Percentiles rank a stretch among this genome's conserved stretches.
These are phyloP conservation scores for Cephalotes varians DNA, from an alignment of 2,888 invertebrate genomes.

Conservation along the genomic window DNA sequence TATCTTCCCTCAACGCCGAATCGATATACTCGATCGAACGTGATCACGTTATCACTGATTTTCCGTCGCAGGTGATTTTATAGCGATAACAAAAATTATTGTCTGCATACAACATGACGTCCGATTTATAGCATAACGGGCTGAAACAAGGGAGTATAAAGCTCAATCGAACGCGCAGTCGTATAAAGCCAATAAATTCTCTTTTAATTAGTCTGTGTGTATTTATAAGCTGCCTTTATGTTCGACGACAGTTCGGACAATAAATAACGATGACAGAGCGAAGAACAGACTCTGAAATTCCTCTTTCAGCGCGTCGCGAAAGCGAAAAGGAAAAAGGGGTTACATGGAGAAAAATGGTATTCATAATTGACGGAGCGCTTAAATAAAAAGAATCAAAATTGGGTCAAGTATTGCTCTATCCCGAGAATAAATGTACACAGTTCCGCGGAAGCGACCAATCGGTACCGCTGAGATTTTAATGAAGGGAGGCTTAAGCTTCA, in stretches of 20 bases:
- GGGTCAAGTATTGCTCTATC: constrained; percentile 56
- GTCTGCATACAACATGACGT: background rate
- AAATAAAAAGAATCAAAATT: constrained; percentile 63
- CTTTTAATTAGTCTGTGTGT: constrained; percentile 27
- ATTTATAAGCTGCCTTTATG: constrained; percentile 19
- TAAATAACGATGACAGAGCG: constrained; percentile 36
- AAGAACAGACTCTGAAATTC: constrained; percentile 19
- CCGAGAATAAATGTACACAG: constrained; percentile 48
- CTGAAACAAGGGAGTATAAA: background rate
- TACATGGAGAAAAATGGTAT: constrained; percentile 41
- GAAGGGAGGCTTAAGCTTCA: constrained; percentile 28
- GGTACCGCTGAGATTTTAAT: constrained; percentile 41
- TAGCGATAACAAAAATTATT: constrained; percentile 2
- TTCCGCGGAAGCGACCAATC: background rate
- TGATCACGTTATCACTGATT: background rate
- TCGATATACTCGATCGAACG: constrained; percentile 1
- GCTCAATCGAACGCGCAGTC: constrained; percentile 12
- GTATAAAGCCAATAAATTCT: constrained; percentile 12
- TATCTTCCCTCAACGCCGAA: background rate
- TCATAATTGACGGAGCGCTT: constrained; percentile 64
- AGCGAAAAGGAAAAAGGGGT: background rate
- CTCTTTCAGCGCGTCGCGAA: background rate
- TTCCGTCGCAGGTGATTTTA: background rate
- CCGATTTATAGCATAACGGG: background rate
- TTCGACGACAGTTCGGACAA: background rate